phyloP scores from a whole-genome alignment of 1,140 invertebrate genomes.

The Neodiprion fabricii region DNA sequence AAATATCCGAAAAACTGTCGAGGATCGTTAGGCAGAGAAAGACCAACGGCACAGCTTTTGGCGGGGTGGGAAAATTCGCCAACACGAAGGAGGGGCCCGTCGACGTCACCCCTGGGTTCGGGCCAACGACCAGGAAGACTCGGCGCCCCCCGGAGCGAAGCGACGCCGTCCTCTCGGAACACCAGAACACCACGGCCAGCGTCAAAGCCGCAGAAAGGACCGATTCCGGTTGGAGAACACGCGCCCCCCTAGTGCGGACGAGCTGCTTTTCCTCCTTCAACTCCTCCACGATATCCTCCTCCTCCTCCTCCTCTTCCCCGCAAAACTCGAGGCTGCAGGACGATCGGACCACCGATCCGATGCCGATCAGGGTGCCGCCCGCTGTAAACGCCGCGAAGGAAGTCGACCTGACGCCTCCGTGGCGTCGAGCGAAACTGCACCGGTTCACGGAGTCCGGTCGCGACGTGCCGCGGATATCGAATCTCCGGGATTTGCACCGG shows the following conservation, averaged over 20 bases:
- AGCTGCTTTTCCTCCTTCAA: constrained; percentile 33
- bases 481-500: constrained; percentile 50
- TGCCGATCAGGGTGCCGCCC: no score
- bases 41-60: constrained; percentile 57
- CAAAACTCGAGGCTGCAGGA: background rate
- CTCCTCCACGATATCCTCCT: constrained; percentile 11
- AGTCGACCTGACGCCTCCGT: constrained; percentile 53
- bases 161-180: background rate
- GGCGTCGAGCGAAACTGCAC: constrained; percentile 45
- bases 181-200: background rate
- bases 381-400: constrained; percentile 17
- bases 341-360: background rate
- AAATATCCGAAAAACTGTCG: constrained; percentile 72
- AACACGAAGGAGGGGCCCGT: constrained; percentile 42
- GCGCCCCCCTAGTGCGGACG: constrained; percentile 29
- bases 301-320: constrained; percentile 11
- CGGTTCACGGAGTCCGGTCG: constrained; percentile 55
- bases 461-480: constrained; percentile 56
- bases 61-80: constrained; percentile 42
- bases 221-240: constrained; percentile 12
- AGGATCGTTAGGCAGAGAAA: constrained; percentile 70
- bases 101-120: background rate
- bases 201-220: background rate
- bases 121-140: background rate
- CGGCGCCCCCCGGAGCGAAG: background rate